phyloP scores from a whole-genome alignment of 2,113 vertebrate genomes.

The Centropristis striata region DNA sequence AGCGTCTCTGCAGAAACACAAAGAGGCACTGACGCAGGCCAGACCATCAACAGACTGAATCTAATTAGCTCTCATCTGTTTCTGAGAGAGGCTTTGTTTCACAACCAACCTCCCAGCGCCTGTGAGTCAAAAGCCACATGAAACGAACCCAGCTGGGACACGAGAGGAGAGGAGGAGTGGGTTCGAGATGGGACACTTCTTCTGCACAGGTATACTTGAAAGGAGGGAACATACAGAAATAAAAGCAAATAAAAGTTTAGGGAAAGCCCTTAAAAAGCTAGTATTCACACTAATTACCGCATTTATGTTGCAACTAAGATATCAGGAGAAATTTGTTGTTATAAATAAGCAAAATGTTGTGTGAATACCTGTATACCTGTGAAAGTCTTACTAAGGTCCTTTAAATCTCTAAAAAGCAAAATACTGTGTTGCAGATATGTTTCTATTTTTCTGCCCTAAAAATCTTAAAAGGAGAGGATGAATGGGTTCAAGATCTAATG shows the following conservation, averaged over 20 bases:
- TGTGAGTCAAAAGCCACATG: constrained; percentile 40
- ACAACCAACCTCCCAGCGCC: constrained; percentile 44
- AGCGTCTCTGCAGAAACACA: constrained; percentile 42
- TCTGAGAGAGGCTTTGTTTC: constrained; percentile 77
- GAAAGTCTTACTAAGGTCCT: no score
- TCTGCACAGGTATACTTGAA: background rate
- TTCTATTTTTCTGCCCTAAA: no score
- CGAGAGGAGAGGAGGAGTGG: background rate
- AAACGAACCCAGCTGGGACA: constrained; percentile 28
- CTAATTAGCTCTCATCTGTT: constrained; percentile 71
- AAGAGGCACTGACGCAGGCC: constrained; percentile 62
- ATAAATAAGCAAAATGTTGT: no score
- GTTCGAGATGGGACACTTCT: no score
- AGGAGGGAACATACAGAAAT: background rate
- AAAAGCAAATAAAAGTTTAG: background rate
- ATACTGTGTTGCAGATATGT: no score
- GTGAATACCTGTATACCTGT: no score
- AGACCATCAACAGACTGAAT: constrained; percentile 72
- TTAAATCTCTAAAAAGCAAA: no score
- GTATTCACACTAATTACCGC: no score
- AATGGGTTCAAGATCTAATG: background rate
- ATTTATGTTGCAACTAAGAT: no score
- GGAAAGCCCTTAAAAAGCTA: background rate
- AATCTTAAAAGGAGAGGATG: background rate
- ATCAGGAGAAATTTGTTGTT: no score